Evolutionary conservation across 2,888 invertebrate species (phyloP), one percentile per base, ranked within the genome.

Genomic region (Philereme vetulata): DNA sequence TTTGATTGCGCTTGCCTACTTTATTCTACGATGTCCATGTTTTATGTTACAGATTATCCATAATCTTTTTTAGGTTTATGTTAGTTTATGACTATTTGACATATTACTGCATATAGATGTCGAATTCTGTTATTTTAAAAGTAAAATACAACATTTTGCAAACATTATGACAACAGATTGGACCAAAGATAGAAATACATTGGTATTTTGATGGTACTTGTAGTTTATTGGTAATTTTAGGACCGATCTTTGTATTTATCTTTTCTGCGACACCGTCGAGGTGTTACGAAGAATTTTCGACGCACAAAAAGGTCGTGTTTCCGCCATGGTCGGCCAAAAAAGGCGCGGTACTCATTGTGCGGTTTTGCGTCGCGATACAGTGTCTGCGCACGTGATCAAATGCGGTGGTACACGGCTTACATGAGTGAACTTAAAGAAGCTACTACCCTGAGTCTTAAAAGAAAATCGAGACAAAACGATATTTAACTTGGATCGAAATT

Each of bases 241-340:
- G 36, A 5, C 36, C 49, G 32, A 4, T 49, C 50, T 56, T 60
- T 49, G 61, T 60, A 33, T 33, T 2, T 34, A 46, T 34, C 4
- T 9, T 11, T 54, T 8, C 10, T 55, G 67, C 64, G 65, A 72
- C 71, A 69, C 56, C 70, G 71, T 71, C 67, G 70, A 86, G 85
- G 86, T 88, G 87, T 87, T 78, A 80, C 77, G 67, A 80, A 78
- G 80, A 80, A 86, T 86, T 85, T 71, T 72, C 72, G 72, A 65
- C 70, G 56, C 53, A 72, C 75, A 87, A 88, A 88, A 88, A 85
- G 74, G 59, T 67, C 68, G 70, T 76, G 79, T 84, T 86, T 85
- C 81, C 84, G 78, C 76, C 71, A 78, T 72, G 66, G 77, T 78
- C 63, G 71, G 72, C 81, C 84, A 81, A 86, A 88, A 84, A 84